Evolutionary conservation across 1,140 invertebrate species (phyloP).

Genomic region (Diabrotica undecimpunctata): DNA sequence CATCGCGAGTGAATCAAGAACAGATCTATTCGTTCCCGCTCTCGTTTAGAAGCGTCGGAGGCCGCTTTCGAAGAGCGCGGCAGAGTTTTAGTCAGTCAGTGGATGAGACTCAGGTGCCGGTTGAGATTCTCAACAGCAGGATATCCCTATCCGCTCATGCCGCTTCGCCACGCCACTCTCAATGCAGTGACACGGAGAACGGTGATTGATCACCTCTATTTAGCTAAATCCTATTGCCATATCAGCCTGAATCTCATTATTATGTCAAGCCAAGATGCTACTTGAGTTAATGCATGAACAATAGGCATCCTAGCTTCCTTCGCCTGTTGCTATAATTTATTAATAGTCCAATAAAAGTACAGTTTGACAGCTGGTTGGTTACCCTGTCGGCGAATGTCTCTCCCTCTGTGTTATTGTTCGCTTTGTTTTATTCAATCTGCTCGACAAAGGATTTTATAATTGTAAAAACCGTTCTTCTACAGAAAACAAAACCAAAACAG

Average conservation of each 20-base stretch:
- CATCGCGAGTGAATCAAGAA: constrained; percentile 1
- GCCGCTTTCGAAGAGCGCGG: neutral
- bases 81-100: neutral
- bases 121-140: constrained; percentile 12
- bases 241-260: constrained; percentile 48
- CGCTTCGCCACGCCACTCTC: constrained; percentile 26
- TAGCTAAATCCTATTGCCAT: constrained; percentile 48
- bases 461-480: no score
- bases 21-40: constrained; percentile 6
- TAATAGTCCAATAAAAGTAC: constrained; percentile 49
- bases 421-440: no score
- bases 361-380: constrained; percentile 40
- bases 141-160: constrained; percentile 15
- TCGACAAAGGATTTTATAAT: no score
- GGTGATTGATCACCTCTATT: constrained; percentile 48
- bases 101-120: constrained; percentile 20
- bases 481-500: no score
- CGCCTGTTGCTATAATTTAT: constrained; percentile 50
- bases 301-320: constrained; percentile 43
- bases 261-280: constrained; percentile 49
- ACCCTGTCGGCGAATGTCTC: constrained; percentile 20
- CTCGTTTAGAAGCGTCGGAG: neutral
- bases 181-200: constrained; percentile 42
- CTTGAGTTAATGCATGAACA: constrained; percentile 48
- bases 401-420: no score